These are phyloP conservation scores for Erythrolamprus reginae DNA, from an alignment of 2,113 vertebrate genomes.

Conservation along the genomic window DNA sequence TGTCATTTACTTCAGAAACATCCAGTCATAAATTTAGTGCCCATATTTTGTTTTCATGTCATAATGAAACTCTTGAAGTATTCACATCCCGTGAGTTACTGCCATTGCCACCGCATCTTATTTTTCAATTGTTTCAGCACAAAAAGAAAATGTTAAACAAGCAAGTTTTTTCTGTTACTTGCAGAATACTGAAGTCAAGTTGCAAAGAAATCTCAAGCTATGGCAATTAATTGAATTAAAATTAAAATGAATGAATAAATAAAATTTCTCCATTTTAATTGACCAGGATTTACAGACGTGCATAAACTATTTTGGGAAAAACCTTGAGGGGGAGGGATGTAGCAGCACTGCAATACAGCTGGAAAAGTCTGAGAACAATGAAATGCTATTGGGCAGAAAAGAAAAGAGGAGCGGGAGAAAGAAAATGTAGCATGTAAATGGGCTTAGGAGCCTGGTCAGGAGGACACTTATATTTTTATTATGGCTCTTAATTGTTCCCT, in stretches of 20 bases:
- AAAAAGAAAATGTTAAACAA: constrained; percentile 13
- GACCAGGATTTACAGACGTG: background rate
- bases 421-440: background rate
- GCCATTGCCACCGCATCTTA: background rate
- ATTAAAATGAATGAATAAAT: too few relatives aligned
- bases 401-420: background rate
- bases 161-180: constrained; percentile 7
- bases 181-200: constrained; percentile 35
- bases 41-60: constrained; percentile 18
- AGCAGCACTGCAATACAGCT: background rate
- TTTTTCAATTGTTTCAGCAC: constrained; percentile 24
- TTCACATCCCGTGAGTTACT: constrained; percentile 44
- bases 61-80: constrained; percentile 23
- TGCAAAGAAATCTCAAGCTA: constrained; percentile 21
- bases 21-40: constrained; percentile 24
- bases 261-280: background rate
- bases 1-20: constrained; percentile 41
- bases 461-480: background rate
- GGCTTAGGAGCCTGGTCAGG: background rate
- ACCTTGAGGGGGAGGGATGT: background rate
- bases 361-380: background rate
- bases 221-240: background rate
- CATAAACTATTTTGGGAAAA: background rate
- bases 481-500: background rate
- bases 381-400: background rate